Base-by-base conservation (phyloP, 2,113 vertebrate species). In the Axis porcinus region DNA sequence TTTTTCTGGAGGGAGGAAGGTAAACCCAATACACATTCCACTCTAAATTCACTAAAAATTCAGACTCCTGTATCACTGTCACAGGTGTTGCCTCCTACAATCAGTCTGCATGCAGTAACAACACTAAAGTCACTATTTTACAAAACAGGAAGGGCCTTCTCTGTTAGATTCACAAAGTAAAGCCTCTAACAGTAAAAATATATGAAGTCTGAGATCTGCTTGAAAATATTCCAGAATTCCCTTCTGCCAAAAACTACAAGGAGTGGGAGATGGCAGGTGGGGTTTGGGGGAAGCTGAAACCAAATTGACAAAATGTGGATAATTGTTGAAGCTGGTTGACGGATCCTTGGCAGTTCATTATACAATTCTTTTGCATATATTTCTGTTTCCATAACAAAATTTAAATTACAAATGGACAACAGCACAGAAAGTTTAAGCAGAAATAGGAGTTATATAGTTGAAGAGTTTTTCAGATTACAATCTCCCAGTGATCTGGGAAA, bases 331-430 rank as follows among this genome's bases (percentile, higher is more conserved):
- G 47, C 13, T 84, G 17, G 5, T 28, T 58, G 36, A 27, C 21
- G 1, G 60, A 27, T 60, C 45, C 25, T 4, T 50, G 45, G 7
- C 21, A 40, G 43, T 40, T 95, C n/a, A 45, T 28, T 40, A 64
- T 40, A 40, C 4, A 82, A 85, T 93, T 91, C 52, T 91, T 76
- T 62, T 11, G 7, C 15, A 47, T 19, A 36, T 28, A 19, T 89
- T 85, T 91, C 89, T 86, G 62, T 93, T 96, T 52, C 92, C 70
- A 43, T 54, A 83, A 67, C 50, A 84, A 87, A 84, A 84, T 82
- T 5, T 84, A 87, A 94, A 79, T 60, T 13, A 84, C 7, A 95
- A 93, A 60, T 67, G 19, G 54, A 55, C 2, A 93, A 50, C 33
- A 89, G 36, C 33, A 94, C 15, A 45, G 45, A 81, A 33, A 83